Conservation (phyloP, 2,797 vertebrate species). For the Clamator glandarius region DNA sequence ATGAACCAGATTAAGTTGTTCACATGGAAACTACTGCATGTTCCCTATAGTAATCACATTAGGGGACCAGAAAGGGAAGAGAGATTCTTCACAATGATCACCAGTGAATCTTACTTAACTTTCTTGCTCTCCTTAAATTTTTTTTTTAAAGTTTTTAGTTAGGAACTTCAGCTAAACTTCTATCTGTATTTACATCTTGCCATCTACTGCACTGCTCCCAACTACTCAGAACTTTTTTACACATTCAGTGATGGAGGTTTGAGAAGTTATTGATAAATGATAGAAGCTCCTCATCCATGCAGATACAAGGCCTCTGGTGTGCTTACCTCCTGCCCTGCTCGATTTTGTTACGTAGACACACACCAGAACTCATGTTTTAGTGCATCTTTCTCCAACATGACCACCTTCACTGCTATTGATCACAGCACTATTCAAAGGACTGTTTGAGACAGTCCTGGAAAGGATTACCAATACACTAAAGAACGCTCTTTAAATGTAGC, state of each 20-base stretch:
- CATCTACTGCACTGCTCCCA: not conserved
- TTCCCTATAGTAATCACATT: not conserved
- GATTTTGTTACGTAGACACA: not conserved
- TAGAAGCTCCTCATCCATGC: not conserved
- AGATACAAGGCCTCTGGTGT: not conserved
- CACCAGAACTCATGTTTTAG: not conserved
- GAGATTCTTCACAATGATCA: not conserved
- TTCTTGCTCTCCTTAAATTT: not conserved
- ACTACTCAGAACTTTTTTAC: not conserved
- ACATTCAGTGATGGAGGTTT: not conserved
- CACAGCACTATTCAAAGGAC: not conserved
- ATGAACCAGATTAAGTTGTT: slow-evolving; percentile 36
- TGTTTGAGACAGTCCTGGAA: not conserved
- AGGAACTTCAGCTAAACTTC: not conserved
- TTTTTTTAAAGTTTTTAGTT: not conserved
- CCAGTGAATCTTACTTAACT: not conserved
- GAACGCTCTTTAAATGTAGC: not conserved
- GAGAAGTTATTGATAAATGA: not conserved
- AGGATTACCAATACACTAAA: not conserved
- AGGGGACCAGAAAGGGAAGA: slow-evolving; percentile 22
- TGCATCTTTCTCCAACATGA: not conserved
- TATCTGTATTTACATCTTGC: not conserved
- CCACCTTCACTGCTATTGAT: not conserved
- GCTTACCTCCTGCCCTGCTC: not conserved
- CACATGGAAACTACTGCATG: slow-evolving; percentile 43